These are phyloP conservation scores for Coregonus sp. DNA, from an alignment of 2,797 vertebrate species.

Conservation along the genomic window DNA sequence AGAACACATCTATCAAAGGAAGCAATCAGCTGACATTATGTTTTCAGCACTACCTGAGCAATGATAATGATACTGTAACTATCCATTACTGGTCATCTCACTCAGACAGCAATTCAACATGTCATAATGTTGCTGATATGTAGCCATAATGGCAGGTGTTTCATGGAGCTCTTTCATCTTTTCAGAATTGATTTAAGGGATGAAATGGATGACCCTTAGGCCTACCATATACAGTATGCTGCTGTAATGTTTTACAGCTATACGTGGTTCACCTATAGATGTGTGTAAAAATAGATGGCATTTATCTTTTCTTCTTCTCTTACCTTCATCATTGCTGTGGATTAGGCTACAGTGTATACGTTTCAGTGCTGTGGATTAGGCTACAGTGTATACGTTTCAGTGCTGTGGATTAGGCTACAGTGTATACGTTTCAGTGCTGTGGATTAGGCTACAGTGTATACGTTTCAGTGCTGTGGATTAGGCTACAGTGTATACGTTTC, in stretches of 20 bases:
- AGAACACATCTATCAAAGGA: not conserved
- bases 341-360: not conserved
- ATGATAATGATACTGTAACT: not conserved
- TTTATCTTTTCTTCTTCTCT: not conserved
- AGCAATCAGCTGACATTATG: not conserved
- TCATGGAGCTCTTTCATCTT: not conserved
- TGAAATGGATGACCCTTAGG: not conserved
- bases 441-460: no score
- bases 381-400: not conserved
- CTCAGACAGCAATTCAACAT: not conserved
- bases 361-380: not conserved
- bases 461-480: no score
- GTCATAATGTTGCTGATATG: not conserved
- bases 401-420: not conserved
- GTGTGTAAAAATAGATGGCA: not conserved
- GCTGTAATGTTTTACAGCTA: not conserved
- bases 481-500: no score
- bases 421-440: no score
- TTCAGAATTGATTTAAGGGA: not conserved
- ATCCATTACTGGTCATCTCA: slow-evolving; percentile 1
- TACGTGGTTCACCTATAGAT: not conserved
- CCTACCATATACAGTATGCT: not conserved
- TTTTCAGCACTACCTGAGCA: not conserved
- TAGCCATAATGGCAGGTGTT: not conserved
- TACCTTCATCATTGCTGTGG: not conserved